Percentiles rank a stretch among this genome's conserved stretches.
Conservation (phyloP, 2,113 vertebrate species). For the Columbina picui region DNA sequence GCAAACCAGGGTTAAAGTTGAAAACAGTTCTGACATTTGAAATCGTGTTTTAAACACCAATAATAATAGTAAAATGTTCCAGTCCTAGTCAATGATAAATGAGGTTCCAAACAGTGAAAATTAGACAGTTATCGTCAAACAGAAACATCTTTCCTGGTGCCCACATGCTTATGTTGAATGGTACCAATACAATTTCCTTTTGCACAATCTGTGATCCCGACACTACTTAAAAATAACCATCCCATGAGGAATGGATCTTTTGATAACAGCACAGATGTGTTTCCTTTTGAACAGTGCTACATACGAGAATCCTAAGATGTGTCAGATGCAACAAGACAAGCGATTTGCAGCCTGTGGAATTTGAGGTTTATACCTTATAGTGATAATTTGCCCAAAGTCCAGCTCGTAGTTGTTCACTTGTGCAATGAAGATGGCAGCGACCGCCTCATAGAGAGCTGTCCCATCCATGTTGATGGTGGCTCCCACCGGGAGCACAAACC, state of each 20-base stretch:
- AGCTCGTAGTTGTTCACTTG: conserved; percentile 98
- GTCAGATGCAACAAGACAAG: not conserved
- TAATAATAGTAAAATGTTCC: not conserved
- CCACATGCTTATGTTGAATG: not conserved
- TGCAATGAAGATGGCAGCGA: conserved; percentile 96
- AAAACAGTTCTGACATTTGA: not conserved
- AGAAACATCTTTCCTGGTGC: not conserved
- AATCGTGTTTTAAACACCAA: not conserved
- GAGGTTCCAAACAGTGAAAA: not conserved
- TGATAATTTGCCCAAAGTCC: conserved; percentile 97
- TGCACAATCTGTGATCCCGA: not conserved
- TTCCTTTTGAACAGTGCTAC: not conserved
- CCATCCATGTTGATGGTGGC: conserved; percentile 99
- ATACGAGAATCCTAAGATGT: rapidly evolving
- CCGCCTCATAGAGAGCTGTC: conserved; percentile 93
- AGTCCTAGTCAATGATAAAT: not conserved
- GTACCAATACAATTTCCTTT: not conserved
- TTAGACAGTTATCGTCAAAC: not conserved
- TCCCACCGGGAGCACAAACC: conserved; percentile 93
- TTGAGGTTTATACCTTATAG: conserved; percentile 86
- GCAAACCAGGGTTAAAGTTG: not conserved
- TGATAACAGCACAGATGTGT: not conserved
- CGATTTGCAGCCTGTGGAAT: rapidly evolving
- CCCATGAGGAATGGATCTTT: not conserved
- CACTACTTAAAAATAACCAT: not conserved